Evolutionary conservation across 2,797 vertebrate genomes (phyloP).

Genomic region (Chaenodraco wilsoni): DNA sequence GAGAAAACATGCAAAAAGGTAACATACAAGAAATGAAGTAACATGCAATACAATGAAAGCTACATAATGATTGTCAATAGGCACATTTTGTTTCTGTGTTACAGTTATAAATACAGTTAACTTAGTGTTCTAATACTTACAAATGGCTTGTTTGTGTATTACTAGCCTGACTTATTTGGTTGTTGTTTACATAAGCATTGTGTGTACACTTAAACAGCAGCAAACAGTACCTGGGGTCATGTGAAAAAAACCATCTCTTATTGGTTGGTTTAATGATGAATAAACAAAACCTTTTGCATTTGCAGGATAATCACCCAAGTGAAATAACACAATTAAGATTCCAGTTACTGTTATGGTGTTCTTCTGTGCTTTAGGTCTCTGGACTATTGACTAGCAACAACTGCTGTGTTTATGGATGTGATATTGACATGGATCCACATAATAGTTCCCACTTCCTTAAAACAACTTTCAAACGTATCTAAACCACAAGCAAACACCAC

Average conservation of each 20-base stretch:
- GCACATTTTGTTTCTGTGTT: constrained; percentile 54
- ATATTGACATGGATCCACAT: background rate
- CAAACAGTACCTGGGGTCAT: background rate
- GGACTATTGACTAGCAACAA: background rate
- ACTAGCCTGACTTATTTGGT: background rate
- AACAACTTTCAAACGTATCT: background rate
- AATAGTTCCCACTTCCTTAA: background rate
- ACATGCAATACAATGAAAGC: constrained; percentile 28
- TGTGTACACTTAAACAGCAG: background rate
- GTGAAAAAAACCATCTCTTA: constrained; percentile 18
- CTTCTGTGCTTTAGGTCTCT: background rate
- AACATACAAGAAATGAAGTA: background rate
- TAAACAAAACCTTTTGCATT: background rate
- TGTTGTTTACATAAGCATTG: background rate
- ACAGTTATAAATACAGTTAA: constrained; percentile 32
- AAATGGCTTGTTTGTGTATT: constrained; percentile 24
- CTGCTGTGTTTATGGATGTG: background rate
- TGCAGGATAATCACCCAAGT: background rate
- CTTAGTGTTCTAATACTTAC: background rate
- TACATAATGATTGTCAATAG: constrained; percentile 46
- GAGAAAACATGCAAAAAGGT: constrained; percentile 35
- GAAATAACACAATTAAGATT: too few relatives aligned
- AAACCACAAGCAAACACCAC: background rate
- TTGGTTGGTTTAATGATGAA: background rate
- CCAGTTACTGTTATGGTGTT: too few relatives aligned